Evolutionary conservation across 2,888 invertebrate species (phyloP).

Genomic region (Notocelia uddmanniana): DNA sequence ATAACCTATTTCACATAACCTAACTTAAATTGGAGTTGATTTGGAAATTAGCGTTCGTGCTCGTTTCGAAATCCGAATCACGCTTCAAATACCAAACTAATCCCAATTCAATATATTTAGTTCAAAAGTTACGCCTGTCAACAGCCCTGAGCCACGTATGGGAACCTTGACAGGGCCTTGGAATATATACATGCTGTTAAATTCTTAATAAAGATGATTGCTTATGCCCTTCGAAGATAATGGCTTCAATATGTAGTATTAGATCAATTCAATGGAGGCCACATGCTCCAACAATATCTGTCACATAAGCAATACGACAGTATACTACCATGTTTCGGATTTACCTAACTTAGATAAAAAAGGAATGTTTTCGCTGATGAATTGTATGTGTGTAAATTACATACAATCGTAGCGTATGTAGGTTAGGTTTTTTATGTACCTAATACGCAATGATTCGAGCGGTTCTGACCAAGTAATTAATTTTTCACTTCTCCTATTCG

Average conservation of each 20-base stretch:
- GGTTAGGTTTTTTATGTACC: too few species aligned
- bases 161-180: constrained; percentile 15
- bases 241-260: constrained; percentile 12
- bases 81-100: neutral
- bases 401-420: too few species aligned
- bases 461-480: too few species aligned
- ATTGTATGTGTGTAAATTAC: too few species aligned
- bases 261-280: constrained; percentile 26
- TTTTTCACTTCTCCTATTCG: too few species aligned
- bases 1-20: too few species aligned
- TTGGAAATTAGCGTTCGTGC: neutral
- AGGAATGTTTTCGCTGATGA: too few species aligned
- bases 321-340: neutral
- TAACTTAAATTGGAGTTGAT: too few species aligned
- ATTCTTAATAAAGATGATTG: constrained; percentile 16
- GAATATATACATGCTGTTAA: constrained; percentile 9
- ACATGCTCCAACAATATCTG: constrained; percentile 11
- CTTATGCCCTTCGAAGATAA: constrained; percentile 29
- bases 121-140: neutral
- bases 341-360: neutral
- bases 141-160: neutral
- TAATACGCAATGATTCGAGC: too few species aligned
- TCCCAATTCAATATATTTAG: neutral
- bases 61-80: neutral
- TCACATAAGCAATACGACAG: neutral